Base-by-base conservation (phyloP, 2,797 vertebrate genomes). In the Basileuterus tristriatus region DNA sequence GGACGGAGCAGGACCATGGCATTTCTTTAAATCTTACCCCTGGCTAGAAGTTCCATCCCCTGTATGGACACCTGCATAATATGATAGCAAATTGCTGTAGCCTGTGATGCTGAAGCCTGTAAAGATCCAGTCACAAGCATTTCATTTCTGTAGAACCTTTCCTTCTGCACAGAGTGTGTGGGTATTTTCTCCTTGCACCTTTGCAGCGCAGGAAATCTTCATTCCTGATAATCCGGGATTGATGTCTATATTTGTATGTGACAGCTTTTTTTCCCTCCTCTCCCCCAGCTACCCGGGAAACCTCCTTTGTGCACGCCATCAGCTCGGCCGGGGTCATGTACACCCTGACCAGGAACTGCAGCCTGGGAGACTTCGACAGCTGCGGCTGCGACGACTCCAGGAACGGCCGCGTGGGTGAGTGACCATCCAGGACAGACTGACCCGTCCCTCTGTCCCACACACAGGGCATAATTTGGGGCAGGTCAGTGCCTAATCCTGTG, bases 321-420 rank as follows among this genome's bases (percentile, higher is more conserved):
- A 99, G 99, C 96, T 98, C 99, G 0, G 99, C 99, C 1, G 99
- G 99, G 21, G 99, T 99, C 68, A 99, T 99, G 99, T 98, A 99
- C 96, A 99, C 98, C 8, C 98, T 99, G 53, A 99, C 99, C 72
- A 99, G 99, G 97, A 99, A 99, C 97, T 99, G 99, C 74, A 99
- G 99, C 92, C 98, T 99, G 98, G 99, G 99, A 0, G 99, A 99
- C 95, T 99, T 99, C 30, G 99, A 99, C 80, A 99, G 98, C 97
- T 99, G 99, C 23, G 98, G 99, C 82, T 99, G 99, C 34, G 99
- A 99, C 43, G 99, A 99, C 92, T 99, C 99, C 68, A 98, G 98
- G 94, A 98, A 98, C 36, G 99, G 99, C 64, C 98, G 98, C 9
- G 98, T 97, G 15, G 99, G 99, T 99, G 96, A 89, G 98, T 17